Base-by-base conservation (phyloP, 1,140 invertebrate species). In the Vollenhovia emeryi region DNA sequence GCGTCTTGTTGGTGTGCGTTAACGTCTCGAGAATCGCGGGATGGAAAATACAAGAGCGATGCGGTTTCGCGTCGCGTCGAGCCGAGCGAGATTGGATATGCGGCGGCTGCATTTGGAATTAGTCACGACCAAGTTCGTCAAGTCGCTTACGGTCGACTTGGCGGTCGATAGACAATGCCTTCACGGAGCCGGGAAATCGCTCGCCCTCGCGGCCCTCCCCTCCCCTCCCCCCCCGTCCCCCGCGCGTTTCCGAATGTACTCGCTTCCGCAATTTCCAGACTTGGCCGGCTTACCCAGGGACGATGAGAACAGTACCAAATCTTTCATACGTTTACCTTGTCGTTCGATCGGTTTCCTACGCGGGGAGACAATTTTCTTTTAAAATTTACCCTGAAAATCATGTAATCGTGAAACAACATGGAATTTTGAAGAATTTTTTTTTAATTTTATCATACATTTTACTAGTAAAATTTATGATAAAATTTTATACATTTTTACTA, bases 11-110 rank as follows among this genome's bases (percentile, higher is more conserved):
- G 68, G 69, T 66, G 24, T 36, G 52, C 45, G 55, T 36, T n/a
- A 43, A 52, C n/a, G 48, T 52, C 85, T 48, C 62, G 62, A 57
- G 52, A 55, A 86, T 74, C 84, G 85, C 68, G 57, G 36, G 59
- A 69, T 52, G 85, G 86, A 76, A 87, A 76, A 87, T 40, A 71
- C 68, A 84, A 87, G 79, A 68, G 86, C 69, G 79, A 45, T 59
- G 24, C 55, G 69, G 86, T 71, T 73, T 79, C 85, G 59, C 50
- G 21, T 82, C 73, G 59, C 24, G 21, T 11, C 52, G 85, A 60
- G 24, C 60, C 86, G 64, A 55, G 36, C 48, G 18, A 71, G 78
- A 71, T 82, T 82, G 78, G 48, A 71, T 40, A 57, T 55, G 64
- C 78, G 33, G 9, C 78, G 78, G 52, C 33, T 80, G 66, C 64